These are phyloP conservation scores for Lates calcarifer DNA, from an alignment of 2,113 vertebrate species.

Conservation along the genomic window DNA sequence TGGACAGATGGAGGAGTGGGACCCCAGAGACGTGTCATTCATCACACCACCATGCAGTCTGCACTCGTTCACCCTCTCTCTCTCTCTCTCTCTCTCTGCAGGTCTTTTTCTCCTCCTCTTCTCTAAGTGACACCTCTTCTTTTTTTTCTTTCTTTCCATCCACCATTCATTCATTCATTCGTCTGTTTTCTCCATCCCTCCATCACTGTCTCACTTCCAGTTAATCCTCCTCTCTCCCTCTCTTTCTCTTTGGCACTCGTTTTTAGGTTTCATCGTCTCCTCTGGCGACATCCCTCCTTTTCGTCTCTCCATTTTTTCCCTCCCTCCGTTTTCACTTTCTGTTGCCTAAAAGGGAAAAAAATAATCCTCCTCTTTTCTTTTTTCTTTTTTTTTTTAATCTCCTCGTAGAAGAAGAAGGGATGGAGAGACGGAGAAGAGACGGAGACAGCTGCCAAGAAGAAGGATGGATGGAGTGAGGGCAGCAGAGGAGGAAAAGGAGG, in stretches of 20 bases:
- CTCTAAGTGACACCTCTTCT: neutral
- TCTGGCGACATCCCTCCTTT: slow-evolving; percentile 62
- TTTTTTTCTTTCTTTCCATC: neutral
- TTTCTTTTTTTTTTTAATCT: slow-evolving; percentile 1
- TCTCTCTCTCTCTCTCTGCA: slow-evolving; percentile 63
- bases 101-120: slow-evolving; percentile 41
- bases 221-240: neutral
- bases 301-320: slow-evolving; percentile 40
- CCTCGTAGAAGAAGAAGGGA: neutral
- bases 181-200: neutral
- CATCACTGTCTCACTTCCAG: neutral
- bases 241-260: slow-evolving; percentile 48
- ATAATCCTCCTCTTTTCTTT: neutral
- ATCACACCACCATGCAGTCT: slow-evolving; percentile 80
- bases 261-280: slow-evolving; percentile 73
- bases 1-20: slow-evolving; percentile 84
- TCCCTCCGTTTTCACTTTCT: slow-evolving; percentile 28
- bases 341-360: neutral
- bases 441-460: neutral
- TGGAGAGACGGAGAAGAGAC: neutral
- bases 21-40: slow-evolving; percentile 83
- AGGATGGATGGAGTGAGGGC: neutral
- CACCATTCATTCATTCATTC: neutral
- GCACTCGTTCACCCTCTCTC: slow-evolving; percentile 71
- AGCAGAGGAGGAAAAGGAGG: neutral